Evolutionary conservation across 2,113 vertebrate species (phyloP).

Genomic region (Atrichornis clamosus): DNA sequence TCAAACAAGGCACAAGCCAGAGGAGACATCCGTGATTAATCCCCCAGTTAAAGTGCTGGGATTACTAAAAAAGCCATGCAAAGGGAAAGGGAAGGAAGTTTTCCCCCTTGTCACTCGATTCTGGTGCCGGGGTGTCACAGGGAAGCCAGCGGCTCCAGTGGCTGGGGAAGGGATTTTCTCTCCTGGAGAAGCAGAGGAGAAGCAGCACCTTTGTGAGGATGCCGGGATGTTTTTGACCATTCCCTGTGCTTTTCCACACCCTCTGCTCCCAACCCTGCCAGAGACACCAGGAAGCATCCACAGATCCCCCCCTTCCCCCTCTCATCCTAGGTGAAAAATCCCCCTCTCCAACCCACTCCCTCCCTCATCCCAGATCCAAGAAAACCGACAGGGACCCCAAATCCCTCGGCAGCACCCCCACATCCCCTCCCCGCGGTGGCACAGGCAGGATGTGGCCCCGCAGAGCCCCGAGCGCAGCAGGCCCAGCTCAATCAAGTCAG

Average conservation of each 20-base stretch:
- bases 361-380: background rate
- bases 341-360: background rate
- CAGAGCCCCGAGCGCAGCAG: background rate
- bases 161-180: background rate
- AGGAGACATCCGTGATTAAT: background rate
- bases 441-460: background rate
- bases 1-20: background rate
- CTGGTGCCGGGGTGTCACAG: accelerated
- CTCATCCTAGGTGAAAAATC: background rate
- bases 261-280: background rate
- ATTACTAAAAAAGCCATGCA: background rate
- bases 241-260: background rate
- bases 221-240: background rate
- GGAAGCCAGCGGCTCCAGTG: background rate
- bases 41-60: background rate
- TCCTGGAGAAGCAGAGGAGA: background rate
- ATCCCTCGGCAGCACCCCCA: accelerated
- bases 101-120: background rate
- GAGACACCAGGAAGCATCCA: background rate
- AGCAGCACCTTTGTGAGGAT: background rate
- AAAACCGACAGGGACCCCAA: background rate
- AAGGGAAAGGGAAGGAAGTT: background rate
- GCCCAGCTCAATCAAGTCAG: background rate
- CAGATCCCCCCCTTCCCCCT: background rate
- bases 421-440: accelerated